Conservation (phyloP, 92 coral and sea anemone species). For the Heteractis magnifica region DNA sequence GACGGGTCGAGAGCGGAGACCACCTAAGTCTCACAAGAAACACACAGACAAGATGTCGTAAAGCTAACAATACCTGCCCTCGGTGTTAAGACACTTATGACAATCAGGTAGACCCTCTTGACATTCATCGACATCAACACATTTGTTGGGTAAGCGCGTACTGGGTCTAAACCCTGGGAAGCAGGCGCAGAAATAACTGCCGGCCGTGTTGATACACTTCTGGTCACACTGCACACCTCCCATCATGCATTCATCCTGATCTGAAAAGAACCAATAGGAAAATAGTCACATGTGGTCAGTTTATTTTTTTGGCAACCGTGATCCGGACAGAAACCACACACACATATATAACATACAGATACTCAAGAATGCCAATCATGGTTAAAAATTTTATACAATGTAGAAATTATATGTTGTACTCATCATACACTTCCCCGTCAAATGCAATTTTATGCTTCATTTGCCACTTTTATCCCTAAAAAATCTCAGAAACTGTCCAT, state of each 20-base stretch:
- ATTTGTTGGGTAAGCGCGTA: slow-evolving; percentile 64
- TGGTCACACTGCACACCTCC: slow-evolving; percentile 90
- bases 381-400: too few species aligned
- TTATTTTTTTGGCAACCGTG: background rate
- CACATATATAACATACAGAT: too few species aligned
- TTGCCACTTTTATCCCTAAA: too few species aligned
- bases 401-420: too few species aligned
- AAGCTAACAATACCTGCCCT: slow-evolving; percentile 68
- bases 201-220: slow-evolving; percentile 83
- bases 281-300: background rate
- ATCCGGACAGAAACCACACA: background rate
- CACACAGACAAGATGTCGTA: background rate
- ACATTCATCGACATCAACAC: slow-evolving; percentile 88
- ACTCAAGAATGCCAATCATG: too few species aligned
- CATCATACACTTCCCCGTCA: too few species aligned
- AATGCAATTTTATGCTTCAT: too few species aligned
- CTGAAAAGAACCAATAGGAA: slow-evolving; percentile 40
- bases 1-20: too few species aligned
- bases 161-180: slow-evolving; percentile 73
- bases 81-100: slow-evolving; percentile 73
- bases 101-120: slow-evolving; percentile 85
- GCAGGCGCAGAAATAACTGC: slow-evolving; percentile 83
- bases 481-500: too few species aligned
- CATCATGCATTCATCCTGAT: slow-evolving; percentile 86
- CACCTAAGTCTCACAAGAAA: too few species aligned